phyloP scores from a whole-genome alignment of 2,113 vertebrate species.

The Pheucticus melanocephalus region DNA sequence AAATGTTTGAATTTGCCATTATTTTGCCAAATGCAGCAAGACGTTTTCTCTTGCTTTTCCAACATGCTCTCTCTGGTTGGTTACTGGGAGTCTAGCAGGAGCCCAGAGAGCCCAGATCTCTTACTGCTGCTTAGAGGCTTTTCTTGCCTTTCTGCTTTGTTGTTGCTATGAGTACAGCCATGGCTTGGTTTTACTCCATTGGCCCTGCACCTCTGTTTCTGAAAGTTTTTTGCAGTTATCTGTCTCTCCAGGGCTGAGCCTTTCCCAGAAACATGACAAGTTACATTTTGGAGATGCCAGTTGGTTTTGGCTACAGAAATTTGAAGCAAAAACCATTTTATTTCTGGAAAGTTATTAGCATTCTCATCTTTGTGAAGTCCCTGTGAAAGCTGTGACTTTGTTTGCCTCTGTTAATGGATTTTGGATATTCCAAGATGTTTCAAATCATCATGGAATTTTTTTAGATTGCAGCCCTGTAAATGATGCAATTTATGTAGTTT shows the following conservation, averaged over 20 bases:
- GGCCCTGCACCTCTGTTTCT: neutral
- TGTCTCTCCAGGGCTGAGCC: neutral
- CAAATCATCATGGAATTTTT: neutral
- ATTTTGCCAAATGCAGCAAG: neutral
- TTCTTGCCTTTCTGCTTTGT: neutral
- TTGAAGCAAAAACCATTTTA: neutral
- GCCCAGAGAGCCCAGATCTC: neutral
- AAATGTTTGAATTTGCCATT: neutral
- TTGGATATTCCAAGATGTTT: neutral
- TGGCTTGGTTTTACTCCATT: neutral
- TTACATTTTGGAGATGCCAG: neutral
- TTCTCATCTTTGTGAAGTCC: neutral
- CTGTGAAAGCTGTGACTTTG: neutral
- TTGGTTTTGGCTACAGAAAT: neutral
- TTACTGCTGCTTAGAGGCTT: neutral
- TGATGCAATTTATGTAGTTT: neutral
- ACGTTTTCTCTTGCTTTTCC: neutral
- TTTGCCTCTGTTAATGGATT: neutral
- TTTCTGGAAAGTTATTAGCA: neutral
- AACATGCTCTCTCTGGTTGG: neutral
- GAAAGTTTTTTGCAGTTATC: neutral
- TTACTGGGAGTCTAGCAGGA: neutral
- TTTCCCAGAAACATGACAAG: neutral
- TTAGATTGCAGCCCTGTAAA: neutral
- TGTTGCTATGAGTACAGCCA: neutral